Evolutionary conservation across 2,797 vertebrate genomes (phyloP).

Genomic region (Catamblyrhynchus diadema): DNA sequence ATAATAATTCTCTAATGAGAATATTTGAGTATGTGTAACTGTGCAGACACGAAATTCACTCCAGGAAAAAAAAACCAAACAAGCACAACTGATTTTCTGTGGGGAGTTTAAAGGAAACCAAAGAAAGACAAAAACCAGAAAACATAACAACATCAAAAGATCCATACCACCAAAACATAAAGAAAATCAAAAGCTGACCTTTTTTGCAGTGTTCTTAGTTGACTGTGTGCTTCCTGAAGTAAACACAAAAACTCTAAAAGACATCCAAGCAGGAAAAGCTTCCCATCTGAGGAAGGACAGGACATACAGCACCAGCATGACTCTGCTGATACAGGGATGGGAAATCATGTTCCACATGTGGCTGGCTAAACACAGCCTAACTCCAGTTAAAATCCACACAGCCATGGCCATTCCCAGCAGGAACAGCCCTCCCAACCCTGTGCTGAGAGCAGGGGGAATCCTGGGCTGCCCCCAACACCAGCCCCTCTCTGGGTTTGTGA

Average conservation of each 20-base stretch:
- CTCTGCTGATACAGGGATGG: neutral
- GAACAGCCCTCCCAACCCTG: neutral
- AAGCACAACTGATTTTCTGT: slow-evolving; percentile 13
- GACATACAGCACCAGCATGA: neutral
- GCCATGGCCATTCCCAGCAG: neutral
- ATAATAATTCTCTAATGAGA: slow-evolving; percentile 67
- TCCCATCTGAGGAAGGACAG: neutral
- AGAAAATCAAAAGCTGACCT: slow-evolving; percentile 20
- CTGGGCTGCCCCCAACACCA: neutral
- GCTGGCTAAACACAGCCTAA: neutral
- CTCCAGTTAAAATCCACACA: neutral
- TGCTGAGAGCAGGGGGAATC: neutral
- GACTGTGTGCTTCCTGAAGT: neutral
- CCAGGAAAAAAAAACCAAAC: neutral
- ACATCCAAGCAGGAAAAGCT: neutral
- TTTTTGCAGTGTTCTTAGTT: neutral
- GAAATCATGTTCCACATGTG: accelerated
- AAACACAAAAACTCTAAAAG: neutral
- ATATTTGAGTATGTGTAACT: slow-evolving; percentile 26
- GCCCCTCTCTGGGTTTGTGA: neutral
- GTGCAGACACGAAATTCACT: slow-evolving; percentile 19
- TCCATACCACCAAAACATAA: neutral
- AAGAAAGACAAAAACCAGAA: neutral
- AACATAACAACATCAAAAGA: neutral
- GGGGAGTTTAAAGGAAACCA: neutral